Percentiles rank a stretch among this genome's conserved stretches.
Evolutionary conservation across 2,113 vertebrate genomes (phyloP).

Genomic region (Podarcis raffonei): DNA sequence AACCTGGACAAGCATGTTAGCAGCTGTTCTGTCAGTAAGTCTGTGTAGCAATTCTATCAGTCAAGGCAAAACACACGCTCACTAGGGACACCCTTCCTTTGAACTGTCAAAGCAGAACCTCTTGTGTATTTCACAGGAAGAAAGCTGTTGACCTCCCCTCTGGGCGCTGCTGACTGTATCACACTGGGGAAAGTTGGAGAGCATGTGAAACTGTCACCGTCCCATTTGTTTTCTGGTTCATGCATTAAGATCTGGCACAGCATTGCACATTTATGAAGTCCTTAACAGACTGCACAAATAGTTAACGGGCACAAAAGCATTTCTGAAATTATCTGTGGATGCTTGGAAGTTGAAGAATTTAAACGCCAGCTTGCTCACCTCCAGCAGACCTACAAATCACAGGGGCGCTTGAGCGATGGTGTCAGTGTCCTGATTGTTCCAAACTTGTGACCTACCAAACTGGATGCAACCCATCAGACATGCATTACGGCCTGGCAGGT

Average conservation of each 20-base stretch:
- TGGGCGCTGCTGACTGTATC: neutral
- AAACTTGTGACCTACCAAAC: neutral
- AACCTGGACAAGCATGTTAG: neutral
- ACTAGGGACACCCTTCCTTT: neutral
- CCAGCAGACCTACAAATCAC: neutral
- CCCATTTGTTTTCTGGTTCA: neutral
- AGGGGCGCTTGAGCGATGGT: neutral
- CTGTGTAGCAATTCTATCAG: slow-evolving; percentile 8
- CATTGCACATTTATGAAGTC: neutral
- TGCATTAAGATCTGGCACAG: slow-evolving; percentile 5
- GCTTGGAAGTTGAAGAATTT: neutral
- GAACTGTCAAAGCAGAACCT: neutral
- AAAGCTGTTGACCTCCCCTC: neutral
- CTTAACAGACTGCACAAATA: neutral
- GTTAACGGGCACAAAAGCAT: neutral
- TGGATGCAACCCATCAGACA: neutral
- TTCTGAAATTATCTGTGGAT: neutral
- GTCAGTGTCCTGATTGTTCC: neutral
- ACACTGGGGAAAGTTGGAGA: neutral
- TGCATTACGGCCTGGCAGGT: neutral
- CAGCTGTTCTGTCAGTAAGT: slow-evolving; percentile 13
- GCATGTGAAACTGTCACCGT: neutral
- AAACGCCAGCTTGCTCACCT: neutral
- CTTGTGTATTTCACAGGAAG: neutral
- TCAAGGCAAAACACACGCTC: neutral